These are phyloP conservation scores for Shinisaurus crocodilurus DNA, from an alignment of 2,113 vertebrate species.

Conservation along the genomic window DNA sequence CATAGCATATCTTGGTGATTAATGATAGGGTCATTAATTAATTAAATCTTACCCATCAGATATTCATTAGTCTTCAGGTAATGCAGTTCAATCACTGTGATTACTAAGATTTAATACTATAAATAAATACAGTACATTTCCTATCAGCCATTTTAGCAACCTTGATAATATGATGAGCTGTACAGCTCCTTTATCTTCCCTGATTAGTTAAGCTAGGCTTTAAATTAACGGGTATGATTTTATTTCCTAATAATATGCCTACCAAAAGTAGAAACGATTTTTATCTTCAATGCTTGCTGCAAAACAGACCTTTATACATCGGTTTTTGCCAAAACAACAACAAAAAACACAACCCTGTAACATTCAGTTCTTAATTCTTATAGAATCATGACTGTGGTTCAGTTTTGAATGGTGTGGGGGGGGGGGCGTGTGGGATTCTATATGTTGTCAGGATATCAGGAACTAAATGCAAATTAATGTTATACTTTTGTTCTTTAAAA, in stretches of 20 bases:
- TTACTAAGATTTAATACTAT: constrained; percentile 14
- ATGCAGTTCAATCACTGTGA: rapidly evolving
- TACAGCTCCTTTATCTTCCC: neutral
- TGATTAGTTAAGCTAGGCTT: neutral
- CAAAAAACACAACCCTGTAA: neutral
- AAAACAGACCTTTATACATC: neutral
- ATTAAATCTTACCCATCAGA: neutral
- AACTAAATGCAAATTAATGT: neutral
- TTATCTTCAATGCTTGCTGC: neutral
- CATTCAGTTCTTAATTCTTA: neutral
- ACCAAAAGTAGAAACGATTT: neutral
- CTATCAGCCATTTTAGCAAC: neutral
- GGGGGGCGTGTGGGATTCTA: too few species aligned
- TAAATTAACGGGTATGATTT: constrained; percentile 2
- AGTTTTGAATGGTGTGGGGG: too few species aligned
- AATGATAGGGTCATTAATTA: constrained; percentile 41
- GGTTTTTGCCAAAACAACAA: neutral
- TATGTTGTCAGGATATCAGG: neutral
- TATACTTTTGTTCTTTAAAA: neutral
- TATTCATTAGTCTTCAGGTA: neutral
- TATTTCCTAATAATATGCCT: neutral
- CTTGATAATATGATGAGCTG: neutral
- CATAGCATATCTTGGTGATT: neutral
- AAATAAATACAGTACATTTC: neutral
- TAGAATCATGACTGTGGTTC: neutral